Evolutionary conservation across 2,797 vertebrate genomes (phyloP), one percentile per base, ranked within the genome.

Genomic region (Sebastes taczanowskii): DNA sequence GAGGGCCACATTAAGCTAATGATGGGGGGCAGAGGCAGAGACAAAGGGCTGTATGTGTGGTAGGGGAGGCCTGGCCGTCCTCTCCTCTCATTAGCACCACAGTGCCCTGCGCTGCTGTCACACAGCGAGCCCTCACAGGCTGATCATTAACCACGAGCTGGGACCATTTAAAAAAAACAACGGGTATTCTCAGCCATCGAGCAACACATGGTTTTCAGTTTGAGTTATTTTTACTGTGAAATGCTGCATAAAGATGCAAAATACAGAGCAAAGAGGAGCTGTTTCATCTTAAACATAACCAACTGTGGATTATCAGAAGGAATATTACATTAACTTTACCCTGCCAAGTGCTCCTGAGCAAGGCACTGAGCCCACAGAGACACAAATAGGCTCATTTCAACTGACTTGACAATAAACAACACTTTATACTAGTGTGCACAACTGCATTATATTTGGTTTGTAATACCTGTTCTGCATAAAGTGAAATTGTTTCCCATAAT

Each of bases 1-100:
- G 84, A 89, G 87, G 88, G 88, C 83, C 91, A 94, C 89, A 92
- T 95, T 93, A 95, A 94, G 93, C 91, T 95, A 95, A 95, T 95
- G 95, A 95, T 87, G 90, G 92, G 92, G 88, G 88, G 82, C 82
- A 90, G 83, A 77, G 81, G 66, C 52, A 87, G 86, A 93, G 89
- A 94, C 91, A 94, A 93, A 83, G 73, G 80, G 67, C 84, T 86
- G 88, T 88, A 90, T 94, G 91, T 91, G 90, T 85, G 92, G 90
- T 88, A 89, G 88, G 91, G 84, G 89, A 90, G 91, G 80, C 83
- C 85, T 76, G 81, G 84, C 93, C 88, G 77, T 94, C 92, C 91
- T 92, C 89, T 94, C 84, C 82, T 88, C 92, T 93, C 90, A 94
- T 96, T 95, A 96, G 93, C 94, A 94, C 94, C 93, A 94, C 88